Evolutionary conservation across 2,797 vertebrate genomes (phyloP).

Genomic region (Poeciliopsis presidionis): DNA sequence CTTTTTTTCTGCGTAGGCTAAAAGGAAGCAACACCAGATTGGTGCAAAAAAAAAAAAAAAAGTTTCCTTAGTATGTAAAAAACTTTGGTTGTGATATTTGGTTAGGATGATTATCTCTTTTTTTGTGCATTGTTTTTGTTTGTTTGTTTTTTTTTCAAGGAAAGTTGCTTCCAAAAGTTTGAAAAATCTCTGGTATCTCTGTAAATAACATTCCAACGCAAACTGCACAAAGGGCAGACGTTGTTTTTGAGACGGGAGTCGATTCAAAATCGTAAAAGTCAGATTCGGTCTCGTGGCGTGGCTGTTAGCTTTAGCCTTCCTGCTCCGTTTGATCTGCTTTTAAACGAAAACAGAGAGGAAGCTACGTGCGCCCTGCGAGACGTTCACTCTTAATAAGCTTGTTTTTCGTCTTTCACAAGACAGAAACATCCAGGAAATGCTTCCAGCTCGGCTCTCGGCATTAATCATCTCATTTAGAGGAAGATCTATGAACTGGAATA

Average conservation of each 20-base stretch:
- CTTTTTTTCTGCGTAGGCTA: too few species aligned
- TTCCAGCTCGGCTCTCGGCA: background rate
- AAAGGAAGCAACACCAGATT: too few species aligned
- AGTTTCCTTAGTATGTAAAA: too few species aligned
- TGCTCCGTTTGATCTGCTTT: background rate
- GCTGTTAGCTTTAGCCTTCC: background rate
- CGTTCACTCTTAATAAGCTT: background rate
- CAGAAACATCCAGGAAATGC: background rate
- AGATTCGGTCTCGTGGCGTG: background rate
- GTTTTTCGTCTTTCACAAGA: background rate
- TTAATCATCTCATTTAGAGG: background rate
- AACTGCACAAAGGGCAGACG: background rate
- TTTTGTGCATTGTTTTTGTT: too few species aligned
- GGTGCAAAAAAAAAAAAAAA: too few species aligned
- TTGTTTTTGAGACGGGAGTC: background rate
- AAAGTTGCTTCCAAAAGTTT: background rate
- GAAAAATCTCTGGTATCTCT: background rate
- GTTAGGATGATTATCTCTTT: too few species aligned
- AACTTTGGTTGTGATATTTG: too few species aligned
- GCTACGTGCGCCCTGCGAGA: background rate
- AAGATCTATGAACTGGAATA: slow-evolving; percentile 4
- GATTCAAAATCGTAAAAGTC: background rate
- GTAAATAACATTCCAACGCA: background rate
- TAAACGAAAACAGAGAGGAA: background rate
- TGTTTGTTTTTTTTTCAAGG: too few species aligned